phyloP scores from a whole-genome alignment of 2,113 vertebrate species.

The Neopipo cinnamomea region DNA sequence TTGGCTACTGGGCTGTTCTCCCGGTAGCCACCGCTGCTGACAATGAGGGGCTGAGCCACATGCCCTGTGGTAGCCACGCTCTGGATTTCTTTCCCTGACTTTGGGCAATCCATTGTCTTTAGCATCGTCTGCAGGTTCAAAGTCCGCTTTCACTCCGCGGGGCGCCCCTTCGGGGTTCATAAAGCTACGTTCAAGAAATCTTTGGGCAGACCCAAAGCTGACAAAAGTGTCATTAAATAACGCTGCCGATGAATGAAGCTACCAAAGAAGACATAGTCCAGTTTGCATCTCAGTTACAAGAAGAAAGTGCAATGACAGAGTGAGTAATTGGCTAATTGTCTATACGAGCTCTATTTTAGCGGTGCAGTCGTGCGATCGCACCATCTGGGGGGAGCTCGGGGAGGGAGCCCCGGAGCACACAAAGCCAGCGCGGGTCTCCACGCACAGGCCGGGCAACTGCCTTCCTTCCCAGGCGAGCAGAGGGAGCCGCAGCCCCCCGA shows the following conservation, averaged over 20 bases:
- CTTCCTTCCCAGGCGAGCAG: conserved; percentile 7
- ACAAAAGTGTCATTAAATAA: conserved; percentile 68
- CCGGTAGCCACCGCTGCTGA: background rate
- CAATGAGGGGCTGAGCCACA: conserved; percentile 7
- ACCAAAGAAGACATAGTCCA: conserved; percentile 68
- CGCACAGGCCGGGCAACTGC: background rate
- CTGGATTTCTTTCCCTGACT: conserved; percentile 57
- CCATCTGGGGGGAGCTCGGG: conserved; percentile 56
- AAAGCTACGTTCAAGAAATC: conserved; percentile 65
- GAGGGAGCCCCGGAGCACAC: conserved; percentile 50
- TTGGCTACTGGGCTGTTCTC: background rate
- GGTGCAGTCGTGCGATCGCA: conserved; percentile 67
- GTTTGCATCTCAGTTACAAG: conserved; percentile 69
- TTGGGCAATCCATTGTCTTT: conserved; percentile 61
- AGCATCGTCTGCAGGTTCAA: conserved; percentile 46
- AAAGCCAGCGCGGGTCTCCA: background rate
- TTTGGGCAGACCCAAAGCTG: conserved; percentile 64
- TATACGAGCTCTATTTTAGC: conserved; percentile 57
- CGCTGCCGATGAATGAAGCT: conserved; percentile 60
- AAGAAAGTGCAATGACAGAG: conserved; percentile 66
- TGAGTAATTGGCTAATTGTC: conserved; percentile 69
- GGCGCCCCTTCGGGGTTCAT: conserved; percentile 57
- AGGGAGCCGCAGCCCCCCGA: background rate
- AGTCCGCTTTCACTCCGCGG: conserved; percentile 23
- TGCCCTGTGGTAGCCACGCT: conserved; percentile 24